A percentile compares a stretch with the other conserved stretches of the same genome.
These are phyloP conservation scores for Chrysaora quinquecirrha DNA, from an alignment of 30 jellyfish, hydroid and myxozoan genomes.

Conservation along the genomic window DNA sequence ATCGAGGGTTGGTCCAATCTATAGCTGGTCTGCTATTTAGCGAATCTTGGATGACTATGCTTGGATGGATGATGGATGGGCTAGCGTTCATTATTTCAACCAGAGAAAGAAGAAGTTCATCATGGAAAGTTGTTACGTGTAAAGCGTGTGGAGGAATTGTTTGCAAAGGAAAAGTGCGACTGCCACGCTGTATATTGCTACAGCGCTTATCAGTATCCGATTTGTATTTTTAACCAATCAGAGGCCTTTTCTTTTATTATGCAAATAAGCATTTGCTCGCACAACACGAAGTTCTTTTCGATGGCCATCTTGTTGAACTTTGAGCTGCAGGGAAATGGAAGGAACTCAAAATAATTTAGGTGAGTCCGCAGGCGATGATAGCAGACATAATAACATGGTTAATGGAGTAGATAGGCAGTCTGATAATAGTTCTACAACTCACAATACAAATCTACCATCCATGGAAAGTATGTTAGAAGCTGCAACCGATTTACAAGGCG, in stretches of 20 bases:
- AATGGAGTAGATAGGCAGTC: conserved; percentile 57
- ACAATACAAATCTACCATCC: conserved; percentile 60
- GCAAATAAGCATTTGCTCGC: neutral
- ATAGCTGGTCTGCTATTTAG: too few species aligned
- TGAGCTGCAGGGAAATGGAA: neutral
- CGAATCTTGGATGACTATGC: too few species aligned
- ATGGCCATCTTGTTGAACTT: neutral
- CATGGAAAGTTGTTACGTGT: too few species aligned
- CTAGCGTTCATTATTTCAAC: too few species aligned
- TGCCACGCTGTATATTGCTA: neutral
- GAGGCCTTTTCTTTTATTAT: too few species aligned
- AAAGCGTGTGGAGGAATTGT: too few species aligned
- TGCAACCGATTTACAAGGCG: conserved; percentile 96
- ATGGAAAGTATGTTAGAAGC: conserved; percentile 98
- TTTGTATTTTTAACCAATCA: too few species aligned
- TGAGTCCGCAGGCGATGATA: conserved; percentile 44
- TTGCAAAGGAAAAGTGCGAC: neutral
- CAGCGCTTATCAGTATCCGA: neutral
- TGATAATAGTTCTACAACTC: conserved; percentile 14
- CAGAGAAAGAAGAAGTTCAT: too few species aligned
- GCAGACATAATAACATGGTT: conserved; percentile 35
- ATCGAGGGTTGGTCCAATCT: too few species aligned
- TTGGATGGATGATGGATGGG: too few species aligned
- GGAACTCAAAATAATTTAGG: conserved; percentile 1
- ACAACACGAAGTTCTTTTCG: neutral